Percentiles rank a stretch among this genome's conserved stretches.
Evolutionary conservation across 2,888 invertebrate species (phyloP).

Genomic region (Sepioteuthis lessoniana): DNA sequence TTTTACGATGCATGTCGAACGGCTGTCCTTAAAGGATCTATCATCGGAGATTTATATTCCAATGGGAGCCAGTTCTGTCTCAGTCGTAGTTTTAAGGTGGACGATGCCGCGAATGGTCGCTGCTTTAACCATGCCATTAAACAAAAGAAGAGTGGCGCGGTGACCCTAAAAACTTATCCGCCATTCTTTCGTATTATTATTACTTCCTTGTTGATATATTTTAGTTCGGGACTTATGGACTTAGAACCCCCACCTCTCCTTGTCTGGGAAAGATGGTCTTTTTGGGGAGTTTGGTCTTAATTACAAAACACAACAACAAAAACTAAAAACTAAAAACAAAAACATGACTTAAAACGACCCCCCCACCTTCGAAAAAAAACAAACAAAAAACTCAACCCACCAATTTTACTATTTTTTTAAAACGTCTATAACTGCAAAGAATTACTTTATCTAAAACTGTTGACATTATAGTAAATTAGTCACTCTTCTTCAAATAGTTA

Average conservation of each 20-base stretch:
- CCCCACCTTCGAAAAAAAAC: no score
- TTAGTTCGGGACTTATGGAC: neutral
- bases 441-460: no score
- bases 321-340: no score
- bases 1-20: slow-evolving; percentile 73
- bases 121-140: slow-evolving; percentile 69
- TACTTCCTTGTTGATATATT: neutral
- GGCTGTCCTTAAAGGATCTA: slow-evolving; percentile 74
- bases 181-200: neutral
- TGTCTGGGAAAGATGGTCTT: slow-evolving; percentile 36
- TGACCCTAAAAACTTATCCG: neutral
- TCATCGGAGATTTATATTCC: slow-evolving; percentile 70
- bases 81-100: slow-evolving; percentile 72
- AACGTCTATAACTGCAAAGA: no score
- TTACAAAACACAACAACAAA: no score
- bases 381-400: no score
- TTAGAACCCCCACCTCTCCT: neutral
- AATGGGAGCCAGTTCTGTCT: slow-evolving; percentile 72
- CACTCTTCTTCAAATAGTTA: no score
- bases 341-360: no score
- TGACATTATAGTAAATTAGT: no score
- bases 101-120: slow-evolving; percentile 59
- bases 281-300: neutral
- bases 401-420: no score
- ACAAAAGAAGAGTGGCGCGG: slow-evolving; percentile 52